These are phyloP conservation scores for Deroptyus accipitrinus DNA, from an alignment of 2,113 vertebrate genomes.

Conservation along the genomic window DNA sequence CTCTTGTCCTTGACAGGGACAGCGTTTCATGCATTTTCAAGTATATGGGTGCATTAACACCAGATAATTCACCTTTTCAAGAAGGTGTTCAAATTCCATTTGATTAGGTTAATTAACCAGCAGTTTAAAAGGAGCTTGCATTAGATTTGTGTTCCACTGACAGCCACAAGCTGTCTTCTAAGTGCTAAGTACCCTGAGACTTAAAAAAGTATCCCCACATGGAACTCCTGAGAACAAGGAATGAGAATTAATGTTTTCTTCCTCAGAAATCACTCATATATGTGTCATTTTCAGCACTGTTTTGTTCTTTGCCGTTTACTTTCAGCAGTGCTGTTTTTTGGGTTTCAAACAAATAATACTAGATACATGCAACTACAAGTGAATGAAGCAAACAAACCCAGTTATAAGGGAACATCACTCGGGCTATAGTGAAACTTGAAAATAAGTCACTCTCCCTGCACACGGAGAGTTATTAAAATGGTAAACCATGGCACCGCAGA, in stretches of 20 bases:
- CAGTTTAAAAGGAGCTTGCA: neutral
- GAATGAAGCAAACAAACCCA: neutral
- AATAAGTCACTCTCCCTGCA: neutral
- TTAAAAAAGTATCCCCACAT: neutral
- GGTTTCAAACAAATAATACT: neutral
- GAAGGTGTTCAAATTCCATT: neutral
- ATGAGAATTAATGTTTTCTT: neutral
- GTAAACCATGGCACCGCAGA: neutral
- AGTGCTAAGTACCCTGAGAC: neutral
- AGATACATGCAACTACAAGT: neutral
- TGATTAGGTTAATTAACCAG: neutral
- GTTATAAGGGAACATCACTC: neutral
- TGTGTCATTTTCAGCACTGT: neutral
- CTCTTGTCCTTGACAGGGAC: accelerated
- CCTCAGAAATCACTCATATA: neutral
- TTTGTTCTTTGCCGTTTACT: neutral
- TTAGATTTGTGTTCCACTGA: neutral
- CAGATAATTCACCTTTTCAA: neutral
- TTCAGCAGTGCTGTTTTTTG: neutral
- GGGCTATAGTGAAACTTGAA: neutral
- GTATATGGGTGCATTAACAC: neutral
- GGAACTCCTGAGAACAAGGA: neutral
- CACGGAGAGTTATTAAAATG: neutral
- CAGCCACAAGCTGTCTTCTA: neutral
- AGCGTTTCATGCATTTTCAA: neutral